A percentile compares a stretch with the other conserved stretches of the same genome.
Evolutionary conservation across 2,888 invertebrate genomes (phyloP).

Genomic region (Temnothorax unifasciatus): DNA sequence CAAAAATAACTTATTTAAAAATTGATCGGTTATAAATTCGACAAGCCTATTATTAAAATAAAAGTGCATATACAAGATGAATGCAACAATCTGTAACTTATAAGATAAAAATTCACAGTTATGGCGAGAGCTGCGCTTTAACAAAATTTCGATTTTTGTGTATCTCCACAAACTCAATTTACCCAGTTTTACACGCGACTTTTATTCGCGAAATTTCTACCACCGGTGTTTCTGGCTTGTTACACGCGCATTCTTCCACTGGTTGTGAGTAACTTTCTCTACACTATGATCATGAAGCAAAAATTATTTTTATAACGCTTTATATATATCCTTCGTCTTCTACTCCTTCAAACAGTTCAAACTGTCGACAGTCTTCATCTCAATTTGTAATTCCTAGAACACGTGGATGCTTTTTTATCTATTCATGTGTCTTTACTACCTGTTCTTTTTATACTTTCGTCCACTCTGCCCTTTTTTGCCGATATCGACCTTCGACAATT

Average conservation of each 20-base stretch:
- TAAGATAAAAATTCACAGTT: background rate
- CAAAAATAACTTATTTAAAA: background rate
- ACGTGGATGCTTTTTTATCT: background rate
- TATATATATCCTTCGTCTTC: too few species aligned
- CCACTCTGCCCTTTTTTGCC: background rate
- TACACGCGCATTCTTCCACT: too few species aligned
- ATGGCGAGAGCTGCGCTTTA: background rate
- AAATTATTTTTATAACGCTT: too few species aligned
- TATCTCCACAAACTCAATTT: slow-evolving; percentile 21
- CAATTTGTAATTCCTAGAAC: too few species aligned
- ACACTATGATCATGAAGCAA: too few species aligned
- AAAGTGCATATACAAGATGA: background rate
- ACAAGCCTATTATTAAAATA: background rate
- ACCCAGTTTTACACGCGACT: background rate
- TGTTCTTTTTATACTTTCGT: background rate
- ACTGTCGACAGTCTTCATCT: too few species aligned
- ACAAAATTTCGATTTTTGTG: background rate
- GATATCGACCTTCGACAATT: background rate
- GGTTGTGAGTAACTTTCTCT: too few species aligned
- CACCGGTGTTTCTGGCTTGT: too few species aligned
- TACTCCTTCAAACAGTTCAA: too few species aligned
- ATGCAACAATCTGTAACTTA: background rate
- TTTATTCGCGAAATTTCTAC: too few species aligned
- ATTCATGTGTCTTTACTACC: background rate
- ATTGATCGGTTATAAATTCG: background rate